Evolutionary conservation across 2,113 vertebrate genomes (phyloP), one percentile per base, ranked within the genome.

Genomic region (Cheilinus undulatus): DNA sequence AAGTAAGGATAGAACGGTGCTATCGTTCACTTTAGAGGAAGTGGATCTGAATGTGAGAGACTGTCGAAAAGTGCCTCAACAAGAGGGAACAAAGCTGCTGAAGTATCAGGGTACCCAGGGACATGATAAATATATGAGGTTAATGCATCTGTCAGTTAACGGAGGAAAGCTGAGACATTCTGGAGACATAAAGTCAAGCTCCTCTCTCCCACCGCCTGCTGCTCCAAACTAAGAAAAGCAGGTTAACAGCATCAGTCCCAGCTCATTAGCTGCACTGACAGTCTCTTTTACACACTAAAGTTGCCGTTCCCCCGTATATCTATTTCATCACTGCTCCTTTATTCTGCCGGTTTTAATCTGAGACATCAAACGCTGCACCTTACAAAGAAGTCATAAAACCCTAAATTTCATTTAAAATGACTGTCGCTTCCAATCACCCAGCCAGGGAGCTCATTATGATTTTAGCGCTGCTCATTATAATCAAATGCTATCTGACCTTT

Each of bases 401-500:
- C 45, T 3, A 67, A 78, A 56, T 75, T 73, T 14, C 80, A 70
- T 79, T 43, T 57, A 82, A 81, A 78, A 60, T 43, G 45, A 83
- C 77, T 20, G 38, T 70, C 22, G n/a, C 74, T 71, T 87, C 85
- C 76, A 76, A 86, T 82, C 80, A 80, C 51, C 27, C 66, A 51
- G 69, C 48, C 7, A 72, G 70, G 66, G 63, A 82, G 56, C 73
- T 86, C 78, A 78, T 91, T 86, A 88, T 27, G 66, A 82, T 82
- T 90, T 86, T 73, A 88, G 73, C 70, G 42, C 46, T 38, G 65
- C 76, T 86, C 77, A 80, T 87, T 89, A 86, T 71, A 89, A 85
- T 85, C 69, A 83, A 74, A 86, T 72, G 73, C 71, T 84, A 69
- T 86, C 63, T 84, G 88, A 92, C 80, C 88, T 91, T 91, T 88